These are phyloP conservation scores for Cylindroiulus punctatus DNA, from an alignment of 2,888 invertebrate species.

Conservation along the genomic window DNA sequence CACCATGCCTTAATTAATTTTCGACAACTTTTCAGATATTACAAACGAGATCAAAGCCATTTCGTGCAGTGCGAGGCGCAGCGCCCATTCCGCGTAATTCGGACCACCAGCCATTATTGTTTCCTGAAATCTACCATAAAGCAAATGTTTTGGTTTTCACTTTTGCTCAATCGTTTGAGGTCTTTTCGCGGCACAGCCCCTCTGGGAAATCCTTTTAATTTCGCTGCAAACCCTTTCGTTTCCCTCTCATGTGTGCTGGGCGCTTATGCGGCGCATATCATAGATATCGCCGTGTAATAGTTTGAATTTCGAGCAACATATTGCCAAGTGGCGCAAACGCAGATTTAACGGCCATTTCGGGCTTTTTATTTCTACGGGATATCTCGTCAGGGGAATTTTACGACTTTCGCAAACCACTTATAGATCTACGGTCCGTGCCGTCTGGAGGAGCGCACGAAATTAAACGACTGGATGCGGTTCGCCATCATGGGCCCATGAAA, in stretches of 20 bases:
- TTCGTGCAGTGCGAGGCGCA: neutral
- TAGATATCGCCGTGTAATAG: conserved; percentile 9
- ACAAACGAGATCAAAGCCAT: neutral
- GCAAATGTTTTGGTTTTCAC: conserved; percentile 38
- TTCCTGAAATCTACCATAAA: conserved; percentile 34
- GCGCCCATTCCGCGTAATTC: neutral
- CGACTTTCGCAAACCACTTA: conserved; percentile 38
- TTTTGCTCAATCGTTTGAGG: conserved; percentile 38
- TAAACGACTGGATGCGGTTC: conserved; percentile 16
- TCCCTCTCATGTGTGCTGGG: neutral
- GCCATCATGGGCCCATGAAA: conserved; percentile 15
- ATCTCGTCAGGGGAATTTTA: conserved; percentile 38
- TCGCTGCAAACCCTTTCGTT: neutral
- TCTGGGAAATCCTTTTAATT: conserved; percentile 30
- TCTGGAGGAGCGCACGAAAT: neutral
- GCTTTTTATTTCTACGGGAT: conserved; percentile 31
- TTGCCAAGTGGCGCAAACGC: conserved; percentile 38
- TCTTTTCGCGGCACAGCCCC: conserved; percentile 12
- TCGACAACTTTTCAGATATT: neutral
- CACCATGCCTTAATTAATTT: neutral
- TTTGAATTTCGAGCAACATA: conserved; percentile 42
- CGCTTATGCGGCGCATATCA: neutral
- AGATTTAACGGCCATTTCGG: conserved; percentile 29
- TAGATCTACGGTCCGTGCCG: neutral
- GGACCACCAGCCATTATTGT: conserved; percentile 2